Conservation (phyloP, 2,888 invertebrate genomes). For the Nymphalis polychloros region DNA sequence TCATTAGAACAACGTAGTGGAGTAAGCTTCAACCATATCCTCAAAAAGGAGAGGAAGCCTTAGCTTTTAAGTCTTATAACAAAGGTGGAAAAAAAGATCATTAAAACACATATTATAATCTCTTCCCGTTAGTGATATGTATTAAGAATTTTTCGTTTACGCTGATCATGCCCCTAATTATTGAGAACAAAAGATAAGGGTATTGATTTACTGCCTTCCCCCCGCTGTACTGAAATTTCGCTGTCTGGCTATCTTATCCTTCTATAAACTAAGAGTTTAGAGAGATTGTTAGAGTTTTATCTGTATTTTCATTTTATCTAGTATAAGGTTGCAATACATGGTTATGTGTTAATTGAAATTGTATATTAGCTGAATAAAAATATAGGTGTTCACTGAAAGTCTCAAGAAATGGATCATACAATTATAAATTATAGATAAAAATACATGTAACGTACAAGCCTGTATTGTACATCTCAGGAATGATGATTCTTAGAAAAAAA, state of each 20-base stretch:
- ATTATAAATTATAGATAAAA: too few relatives aligned
- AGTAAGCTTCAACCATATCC: too few relatives aligned
- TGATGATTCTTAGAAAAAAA: too few relatives aligned
- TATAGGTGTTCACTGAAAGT: too few relatives aligned
- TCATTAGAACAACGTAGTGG: too few relatives aligned
- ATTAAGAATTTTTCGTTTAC: slow-evolving; percentile 54
- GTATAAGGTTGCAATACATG: too few relatives aligned
- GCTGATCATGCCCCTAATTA: slow-evolving; percentile 55
- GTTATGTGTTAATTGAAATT: too few relatives aligned
- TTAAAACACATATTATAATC: not conserved
- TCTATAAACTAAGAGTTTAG: slow-evolving; percentile 31
- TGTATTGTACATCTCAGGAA: too few relatives aligned
- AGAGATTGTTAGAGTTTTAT: not conserved
- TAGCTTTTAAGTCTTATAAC: not conserved
- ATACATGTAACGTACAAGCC: too few relatives aligned
- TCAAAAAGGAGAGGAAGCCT: too few relatives aligned
- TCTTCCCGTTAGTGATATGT: slow-evolving; percentile 39
- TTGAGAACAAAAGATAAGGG: slow-evolving; percentile 56
- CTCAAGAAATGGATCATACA: too few relatives aligned
- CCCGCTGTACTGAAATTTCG: slow-evolving; percentile 28
- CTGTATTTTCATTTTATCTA: not conserved
- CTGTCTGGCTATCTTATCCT: slow-evolving; percentile 33
- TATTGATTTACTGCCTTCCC: slow-evolving; percentile 47
- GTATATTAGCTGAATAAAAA: too few relatives aligned
- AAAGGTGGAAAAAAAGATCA: not conserved